These are phyloP conservation scores for Salminus brasiliensis DNA, from an alignment of 2,113 vertebrate species.

Conservation along the genomic window DNA sequence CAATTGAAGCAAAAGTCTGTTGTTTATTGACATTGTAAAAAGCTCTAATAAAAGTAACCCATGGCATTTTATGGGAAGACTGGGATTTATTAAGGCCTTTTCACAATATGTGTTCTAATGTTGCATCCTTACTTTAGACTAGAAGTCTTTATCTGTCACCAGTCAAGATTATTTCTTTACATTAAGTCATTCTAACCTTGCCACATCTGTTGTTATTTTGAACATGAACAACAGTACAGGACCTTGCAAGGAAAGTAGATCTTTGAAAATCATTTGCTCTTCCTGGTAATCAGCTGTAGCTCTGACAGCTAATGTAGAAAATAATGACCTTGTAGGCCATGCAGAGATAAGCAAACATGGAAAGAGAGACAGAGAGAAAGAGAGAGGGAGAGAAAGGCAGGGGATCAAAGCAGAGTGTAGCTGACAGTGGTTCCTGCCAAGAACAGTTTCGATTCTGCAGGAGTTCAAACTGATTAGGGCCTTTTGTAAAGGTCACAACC, in stretches of 20 bases:
- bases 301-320: constrained; percentile 55
- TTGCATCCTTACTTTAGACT: background rate
- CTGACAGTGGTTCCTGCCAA: constrained; percentile 21
- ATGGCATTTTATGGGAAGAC: background rate
- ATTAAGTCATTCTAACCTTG: constrained; percentile 9
- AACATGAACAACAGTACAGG: background rate
- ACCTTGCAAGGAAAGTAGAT: constrained; percentile 1
- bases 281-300: constrained; percentile 50
- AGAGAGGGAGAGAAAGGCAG: constrained; percentile 22
- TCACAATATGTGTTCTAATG: background rate
- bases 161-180: constrained; percentile 11
- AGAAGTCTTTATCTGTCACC: background rate
- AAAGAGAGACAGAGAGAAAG: constrained; percentile 16
- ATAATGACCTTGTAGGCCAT: constrained; percentile 57
- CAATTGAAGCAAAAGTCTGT: background rate
- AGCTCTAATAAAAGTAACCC: background rate
- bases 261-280: constrained; percentile 48
- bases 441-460: constrained; percentile 14
- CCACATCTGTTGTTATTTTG: constrained; percentile 26
- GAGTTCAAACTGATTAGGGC: constrained; percentile 48
- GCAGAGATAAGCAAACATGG: constrained; percentile 6
- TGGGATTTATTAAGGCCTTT: background rate
- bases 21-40: background rate
- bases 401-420: constrained; percentile 20
- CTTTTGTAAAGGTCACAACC: constrained; percentile 51